phyloP scores from a whole-genome alignment of 2,797 vertebrate species.

The Pipistrellus pipistrellus region DNA sequence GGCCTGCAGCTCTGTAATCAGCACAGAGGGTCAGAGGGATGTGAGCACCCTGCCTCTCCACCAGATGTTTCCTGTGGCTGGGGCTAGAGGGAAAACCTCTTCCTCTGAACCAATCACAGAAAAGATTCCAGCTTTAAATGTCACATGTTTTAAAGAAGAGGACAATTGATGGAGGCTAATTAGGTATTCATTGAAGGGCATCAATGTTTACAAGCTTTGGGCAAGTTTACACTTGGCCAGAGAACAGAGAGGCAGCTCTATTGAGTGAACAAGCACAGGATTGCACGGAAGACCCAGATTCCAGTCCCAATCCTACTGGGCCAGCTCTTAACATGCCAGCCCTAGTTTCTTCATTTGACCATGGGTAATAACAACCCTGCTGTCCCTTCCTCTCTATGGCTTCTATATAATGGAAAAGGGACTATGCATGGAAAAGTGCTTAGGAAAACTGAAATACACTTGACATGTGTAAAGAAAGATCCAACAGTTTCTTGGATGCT shows the following conservation, averaged over 20 bases:
- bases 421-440: conserved; percentile 56
- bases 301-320: background rate
- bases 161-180: background rate
- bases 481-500: conserved; percentile 66
- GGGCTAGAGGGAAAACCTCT: background rate
- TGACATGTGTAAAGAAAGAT: conserved; percentile 79
- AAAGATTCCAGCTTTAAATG: conserved; percentile 39
- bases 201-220: conserved; percentile 47
- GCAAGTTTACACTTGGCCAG: conserved; percentile 42
- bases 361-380: background rate
- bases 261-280: background rate
- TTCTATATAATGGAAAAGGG: conserved; percentile 58
- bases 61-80: conserved; percentile 34
- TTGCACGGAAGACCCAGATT: background rate
- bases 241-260: conserved; percentile 30
- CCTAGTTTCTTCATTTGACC: background rate
- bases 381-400: background rate
- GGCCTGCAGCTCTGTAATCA: conserved; percentile 30
- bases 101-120: conserved; percentile 8
- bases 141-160: background rate
- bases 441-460: conserved; percentile 77
- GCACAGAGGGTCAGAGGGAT: background rate
- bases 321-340: background rate
- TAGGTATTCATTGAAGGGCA: conserved; percentile 10
- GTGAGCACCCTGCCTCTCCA: background rate